Base-by-base conservation (phyloP, 2,113 vertebrate species). In the Hypocryptadius cinnamomeus region DNA sequence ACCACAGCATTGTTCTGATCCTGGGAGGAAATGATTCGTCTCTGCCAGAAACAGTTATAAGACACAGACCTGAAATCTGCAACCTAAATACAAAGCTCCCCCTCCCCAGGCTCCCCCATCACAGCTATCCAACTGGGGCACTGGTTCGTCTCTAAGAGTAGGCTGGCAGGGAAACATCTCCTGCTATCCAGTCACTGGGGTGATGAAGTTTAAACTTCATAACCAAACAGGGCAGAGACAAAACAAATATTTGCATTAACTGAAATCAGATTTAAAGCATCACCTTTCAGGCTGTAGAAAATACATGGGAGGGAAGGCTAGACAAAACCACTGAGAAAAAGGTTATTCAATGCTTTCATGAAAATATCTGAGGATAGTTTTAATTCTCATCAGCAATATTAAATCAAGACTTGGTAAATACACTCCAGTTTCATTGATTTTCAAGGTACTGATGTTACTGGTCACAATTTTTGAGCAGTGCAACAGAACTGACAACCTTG, bases 201-300 rank as follows among this genome's bases (percentile, higher is more conserved):
- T 40, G 44, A 84, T 60, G 17, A 73, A 86, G 76, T 84, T 96
- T 95, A 78, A 95, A 71, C 51, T 93, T 80, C 93, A 92, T 88
- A 93, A 90, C 79, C 61, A 90, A 95, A 91, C 83, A 96, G 92
- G 93, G 96, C 90, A 93, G 95, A 94, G 88, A 94, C 85, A 96
- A 95, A 37, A 27, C 60, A 96, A 96, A 96, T 94, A 96, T 95
- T 96, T 96, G 76, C 82, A 90, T 92, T 94, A 80, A 91, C 51
- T 28, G 79, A 80, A 91, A 88, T 3, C 9, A 33, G 60, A 44
- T 77, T 90, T 90, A 90, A 94, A 94, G 79, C 76, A 73, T 50
- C 10, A 2, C 44, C 64, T 86, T 80, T 82, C 80, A 93, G 71
- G 64, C 28, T 35, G 10, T 59, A 64, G 33, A 85, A 89, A 93